phyloP scores from a whole-genome alignment of 2,797 vertebrate species.

The Geotria australis region DNA sequence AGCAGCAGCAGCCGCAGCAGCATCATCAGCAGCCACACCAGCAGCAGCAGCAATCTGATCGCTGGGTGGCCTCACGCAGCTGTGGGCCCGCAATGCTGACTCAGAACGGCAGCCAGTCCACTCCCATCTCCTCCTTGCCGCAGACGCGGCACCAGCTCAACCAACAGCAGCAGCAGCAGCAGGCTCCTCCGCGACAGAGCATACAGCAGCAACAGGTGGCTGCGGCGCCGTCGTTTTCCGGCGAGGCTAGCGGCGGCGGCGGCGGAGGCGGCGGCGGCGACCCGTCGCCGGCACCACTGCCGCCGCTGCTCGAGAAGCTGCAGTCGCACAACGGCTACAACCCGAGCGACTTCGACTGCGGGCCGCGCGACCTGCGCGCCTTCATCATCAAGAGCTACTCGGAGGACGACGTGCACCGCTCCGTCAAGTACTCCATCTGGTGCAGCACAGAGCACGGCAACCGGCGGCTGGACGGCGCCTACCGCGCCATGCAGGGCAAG shows the following conservation, averaged over 20 bases:
- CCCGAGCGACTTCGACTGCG: conserved; percentile 80
- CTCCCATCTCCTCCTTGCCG: too few relatives aligned
- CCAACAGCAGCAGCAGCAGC: too few relatives aligned
- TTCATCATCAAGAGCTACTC: conserved; percentile 97
- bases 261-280: too few relatives aligned
- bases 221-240: too few relatives aligned
- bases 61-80: too few relatives aligned
- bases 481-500: conserved; percentile 36
- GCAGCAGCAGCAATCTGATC: conserved; percentile 26
- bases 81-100: too few relatives aligned
- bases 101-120: too few relatives aligned
- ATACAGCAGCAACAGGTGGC: too few relatives aligned
- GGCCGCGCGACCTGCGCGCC: conserved; percentile 57
- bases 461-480: conserved; percentile 67
- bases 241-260: too few relatives aligned
- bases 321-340: conserved; percentile 73
- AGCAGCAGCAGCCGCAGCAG: conserved; percentile 20
- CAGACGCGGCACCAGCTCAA: too few relatives aligned
- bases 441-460: conserved; percentile 95
- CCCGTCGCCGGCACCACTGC: conserved; percentile 12
- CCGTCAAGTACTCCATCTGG: conserved; percentile 99
- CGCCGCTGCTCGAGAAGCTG: conserved; percentile 67
- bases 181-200: too few relatives aligned
- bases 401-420: conserved; percentile 93
- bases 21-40: conserved; percentile 49